A percentile compares a stretch with the other conserved stretches of the same genome.
Evolutionary conservation across 2,888 invertebrate species (phyloP).

Genomic region (Dorcus parallelipipedus): DNA sequence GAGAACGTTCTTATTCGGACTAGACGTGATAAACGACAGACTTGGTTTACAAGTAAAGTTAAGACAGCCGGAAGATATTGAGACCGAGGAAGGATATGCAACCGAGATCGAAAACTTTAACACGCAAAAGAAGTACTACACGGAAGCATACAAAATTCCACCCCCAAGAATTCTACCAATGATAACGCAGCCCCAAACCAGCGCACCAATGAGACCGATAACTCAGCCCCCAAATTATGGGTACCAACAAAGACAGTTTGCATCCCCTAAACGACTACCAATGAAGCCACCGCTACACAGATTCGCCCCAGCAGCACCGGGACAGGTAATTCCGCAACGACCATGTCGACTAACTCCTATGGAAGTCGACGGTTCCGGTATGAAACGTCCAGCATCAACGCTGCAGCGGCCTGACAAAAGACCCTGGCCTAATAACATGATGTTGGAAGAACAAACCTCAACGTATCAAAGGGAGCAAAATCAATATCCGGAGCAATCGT

Average conservation of each 20-base stretch:
- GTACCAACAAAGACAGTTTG: neutral
- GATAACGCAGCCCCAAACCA: neutral
- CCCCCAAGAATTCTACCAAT: neutral
- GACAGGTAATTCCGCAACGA: neutral
- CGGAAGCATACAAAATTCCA: neutral
- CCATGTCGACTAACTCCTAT: constrained; percentile 2
- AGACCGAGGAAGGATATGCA: neutral
- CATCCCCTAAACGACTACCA: neutral
- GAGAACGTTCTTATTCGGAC: neutral
- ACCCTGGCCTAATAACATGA: neutral
- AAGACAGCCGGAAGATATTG: neutral
- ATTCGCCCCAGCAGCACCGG: neutral
- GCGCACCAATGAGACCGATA: neutral
- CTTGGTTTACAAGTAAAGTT: neutral
- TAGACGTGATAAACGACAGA: neutral
- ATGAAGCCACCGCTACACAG: neutral
- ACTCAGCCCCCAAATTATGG: neutral
- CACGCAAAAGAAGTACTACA: neutral
- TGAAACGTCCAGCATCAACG: neutral
- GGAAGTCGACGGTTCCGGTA: constrained; percentile 1
- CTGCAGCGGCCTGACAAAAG: neutral
- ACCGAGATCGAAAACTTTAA: neutral
- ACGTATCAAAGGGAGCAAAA: too few relatives aligned
- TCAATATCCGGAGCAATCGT: neutral
- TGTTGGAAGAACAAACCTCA: too few relatives aligned